These are phyloP conservation scores for Pterophyllum scalare DNA, from an alignment of 2,113 vertebrate species.

Conservation along the genomic window DNA sequence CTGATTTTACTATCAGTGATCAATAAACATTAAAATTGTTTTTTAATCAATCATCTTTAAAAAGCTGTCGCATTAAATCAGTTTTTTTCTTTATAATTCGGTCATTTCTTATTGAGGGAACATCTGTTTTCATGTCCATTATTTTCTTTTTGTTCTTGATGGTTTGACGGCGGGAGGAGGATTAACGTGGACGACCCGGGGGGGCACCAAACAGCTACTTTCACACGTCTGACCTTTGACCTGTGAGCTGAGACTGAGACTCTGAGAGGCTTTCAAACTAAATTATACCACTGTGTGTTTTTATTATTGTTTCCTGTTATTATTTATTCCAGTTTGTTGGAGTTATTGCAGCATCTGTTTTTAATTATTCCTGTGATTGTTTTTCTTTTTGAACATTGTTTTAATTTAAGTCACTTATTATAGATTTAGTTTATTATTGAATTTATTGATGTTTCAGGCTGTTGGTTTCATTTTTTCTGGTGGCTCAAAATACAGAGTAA, in stretches of 20 bases:
- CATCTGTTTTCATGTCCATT: neutral
- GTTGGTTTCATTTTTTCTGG: neutral
- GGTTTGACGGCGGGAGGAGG: no score
- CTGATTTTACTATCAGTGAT: neutral
- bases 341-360: neutral
- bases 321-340: neutral
- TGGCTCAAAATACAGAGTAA: neutral
- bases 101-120: neutral
- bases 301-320: neutral
- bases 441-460: neutral
- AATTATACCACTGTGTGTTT: neutral
- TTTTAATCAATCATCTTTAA: neutral
- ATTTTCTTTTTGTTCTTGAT: neutral
- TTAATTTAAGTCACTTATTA: neutral
- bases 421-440: neutral
- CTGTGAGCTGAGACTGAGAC: neutral
- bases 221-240: conserved; percentile 61
- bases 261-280: neutral
- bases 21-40: neutral
- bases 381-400: neutral
- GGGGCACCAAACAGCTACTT: conserved; percentile 11
- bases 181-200: no score
- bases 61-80: neutral
- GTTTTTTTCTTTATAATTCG: neutral
- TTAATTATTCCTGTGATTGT: neutral